Percentiles rank a stretch among this genome's conserved stretches.
Evolutionary conservation across 2,888 invertebrate species (phyloP).

Genomic region (Matsumyia berberina): DNA sequence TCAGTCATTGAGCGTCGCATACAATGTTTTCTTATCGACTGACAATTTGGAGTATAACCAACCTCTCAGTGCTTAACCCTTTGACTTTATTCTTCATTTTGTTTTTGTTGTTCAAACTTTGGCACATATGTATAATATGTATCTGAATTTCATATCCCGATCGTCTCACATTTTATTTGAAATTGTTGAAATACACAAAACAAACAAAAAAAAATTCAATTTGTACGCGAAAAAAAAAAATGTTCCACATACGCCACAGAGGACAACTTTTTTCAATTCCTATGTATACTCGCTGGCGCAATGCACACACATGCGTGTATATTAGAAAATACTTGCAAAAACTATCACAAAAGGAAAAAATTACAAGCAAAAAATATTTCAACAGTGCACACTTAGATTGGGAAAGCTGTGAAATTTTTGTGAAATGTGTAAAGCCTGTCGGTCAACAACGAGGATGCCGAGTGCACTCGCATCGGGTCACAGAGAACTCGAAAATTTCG

Average conservation of each 20-base stretch:
- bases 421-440: constrained; percentile 33
- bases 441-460: constrained; percentile 38
- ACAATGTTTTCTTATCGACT: too few species aligned
- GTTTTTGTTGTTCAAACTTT: too few species aligned
- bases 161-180: background rate
- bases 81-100: too few species aligned
- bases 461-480: constrained; percentile 45
- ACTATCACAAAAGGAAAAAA: constrained; percentile 22
- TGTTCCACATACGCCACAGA: constrained; percentile 69
- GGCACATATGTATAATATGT: too few species aligned
- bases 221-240: constrained; percentile 20
- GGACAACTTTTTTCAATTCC: background rate
- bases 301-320: background rate
- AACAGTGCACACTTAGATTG: constrained; percentile 43
- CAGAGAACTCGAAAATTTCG: constrained; percentile 59
- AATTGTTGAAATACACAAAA: background rate
- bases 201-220: background rate
- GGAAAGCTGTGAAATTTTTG: constrained; percentile 39
- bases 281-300: background rate
- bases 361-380: background rate
- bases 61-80: too few species aligned
- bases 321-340: constrained; percentile 7
- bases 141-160: too few species aligned
- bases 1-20: too few species aligned
- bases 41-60: too few species aligned